These are phyloP conservation scores for Tiaroga cobitis DNA, from an alignment of 2,797 vertebrate genomes.

Conservation along the genomic window DNA sequence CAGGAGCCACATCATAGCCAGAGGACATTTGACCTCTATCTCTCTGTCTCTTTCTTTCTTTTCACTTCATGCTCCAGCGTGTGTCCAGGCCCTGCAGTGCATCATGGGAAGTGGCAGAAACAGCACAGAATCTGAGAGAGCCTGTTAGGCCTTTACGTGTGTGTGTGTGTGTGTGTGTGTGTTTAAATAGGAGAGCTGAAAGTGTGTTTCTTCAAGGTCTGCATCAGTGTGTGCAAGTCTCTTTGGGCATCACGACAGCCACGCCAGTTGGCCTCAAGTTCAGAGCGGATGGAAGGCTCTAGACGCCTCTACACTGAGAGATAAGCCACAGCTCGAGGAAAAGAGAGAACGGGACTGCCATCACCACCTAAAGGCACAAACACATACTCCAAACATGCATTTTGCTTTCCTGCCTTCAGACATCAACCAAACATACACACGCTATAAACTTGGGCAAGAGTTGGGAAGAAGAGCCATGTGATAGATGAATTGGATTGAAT, in stretches of 20 bases:
- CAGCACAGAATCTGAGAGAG: conserved; percentile 45
- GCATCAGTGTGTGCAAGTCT: conserved; percentile 46
- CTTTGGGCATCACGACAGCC: conserved; percentile 61
- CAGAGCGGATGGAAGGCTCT: conserved; percentile 72
- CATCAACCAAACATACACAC: neutral
- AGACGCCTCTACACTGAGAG: conserved; percentile 63
- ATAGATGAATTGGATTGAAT: conserved; percentile 29
- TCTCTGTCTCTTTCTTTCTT: conserved; percentile 34
- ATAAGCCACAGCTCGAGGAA: conserved; percentile 50
- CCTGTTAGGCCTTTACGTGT: conserved; percentile 57
- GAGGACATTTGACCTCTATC: conserved; percentile 37
- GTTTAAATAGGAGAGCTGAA: neutral
- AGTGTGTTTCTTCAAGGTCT: conserved; percentile 55
- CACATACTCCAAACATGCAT: conserved; percentile 11
- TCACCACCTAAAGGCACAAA: conserved; percentile 17
- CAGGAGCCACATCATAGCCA: conserved; percentile 43
- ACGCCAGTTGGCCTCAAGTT: conserved; percentile 66
- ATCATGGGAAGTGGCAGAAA: conserved; percentile 66
- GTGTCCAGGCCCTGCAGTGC: conserved; percentile 64
- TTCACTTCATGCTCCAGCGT: conserved; percentile 18
- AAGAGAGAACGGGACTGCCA: conserved; percentile 11
- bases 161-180: conserved; percentile 18
- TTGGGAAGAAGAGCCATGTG: conserved; percentile 6
- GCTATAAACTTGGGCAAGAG: neutral
- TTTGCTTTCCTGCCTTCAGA: conserved; percentile 7